phyloP scores from a whole-genome alignment of 2,888 invertebrate genomes.

The Tenthredo livida region DNA sequence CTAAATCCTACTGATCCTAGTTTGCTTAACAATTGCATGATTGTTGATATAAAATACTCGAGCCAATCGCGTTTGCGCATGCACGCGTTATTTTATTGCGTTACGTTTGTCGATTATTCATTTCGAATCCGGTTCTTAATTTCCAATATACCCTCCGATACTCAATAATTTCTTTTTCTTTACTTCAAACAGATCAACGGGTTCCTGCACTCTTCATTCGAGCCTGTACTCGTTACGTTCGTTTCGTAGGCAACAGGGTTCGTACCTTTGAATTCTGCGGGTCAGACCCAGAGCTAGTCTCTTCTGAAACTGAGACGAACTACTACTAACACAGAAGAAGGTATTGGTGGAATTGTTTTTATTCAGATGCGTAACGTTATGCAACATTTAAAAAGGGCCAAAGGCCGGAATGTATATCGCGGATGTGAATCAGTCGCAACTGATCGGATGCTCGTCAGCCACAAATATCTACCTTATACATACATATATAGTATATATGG shows the following conservation, averaged over 20 bases:
- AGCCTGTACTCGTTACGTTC: constrained; percentile 77
- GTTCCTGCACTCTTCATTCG: constrained; percentile 76
- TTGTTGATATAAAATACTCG: not conserved
- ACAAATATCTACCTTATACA: not conserved
- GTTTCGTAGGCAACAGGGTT: constrained; percentile 72
- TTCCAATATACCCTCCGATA: not conserved
- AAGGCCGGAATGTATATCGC: constrained; percentile 29
- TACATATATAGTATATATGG: not conserved
- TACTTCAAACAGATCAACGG: constrained; percentile 69
- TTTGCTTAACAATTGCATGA: constrained; percentile 5
- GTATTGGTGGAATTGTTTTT: constrained; percentile 46
- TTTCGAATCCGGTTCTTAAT: not conserved
- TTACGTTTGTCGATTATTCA: not conserved
- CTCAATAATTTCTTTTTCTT: not conserved
- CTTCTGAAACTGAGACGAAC: constrained; percentile 6
- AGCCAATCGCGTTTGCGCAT: not conserved
- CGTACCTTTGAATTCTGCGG: constrained; percentile 71
- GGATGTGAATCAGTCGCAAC: constrained; percentile 15
- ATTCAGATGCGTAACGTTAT: not conserved
- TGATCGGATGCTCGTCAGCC: constrained; percentile 20
- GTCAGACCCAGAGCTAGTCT: constrained; percentile 47
- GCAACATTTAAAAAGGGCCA: constrained; percentile 28
- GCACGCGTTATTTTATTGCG: not conserved
- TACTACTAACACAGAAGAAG: constrained; percentile 53
- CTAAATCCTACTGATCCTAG: not conserved